A percentile compares a stretch with the other conserved stretches of the same genome.
phyloP scores from a whole-genome alignment of 1,140 invertebrate genomes.

The Metaphire vulgaris region DNA sequence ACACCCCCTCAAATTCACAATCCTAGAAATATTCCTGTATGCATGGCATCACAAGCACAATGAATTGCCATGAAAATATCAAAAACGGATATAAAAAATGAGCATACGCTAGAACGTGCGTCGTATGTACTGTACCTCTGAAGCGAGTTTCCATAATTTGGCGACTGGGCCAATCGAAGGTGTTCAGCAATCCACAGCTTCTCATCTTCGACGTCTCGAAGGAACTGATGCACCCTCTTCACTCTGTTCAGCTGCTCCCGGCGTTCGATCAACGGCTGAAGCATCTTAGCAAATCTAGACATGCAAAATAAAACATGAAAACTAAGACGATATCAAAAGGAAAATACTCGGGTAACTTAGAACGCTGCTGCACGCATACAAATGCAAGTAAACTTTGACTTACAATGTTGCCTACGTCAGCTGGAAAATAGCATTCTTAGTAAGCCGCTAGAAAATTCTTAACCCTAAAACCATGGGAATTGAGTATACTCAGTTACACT shows the following conservation, averaged over 20 bases:
- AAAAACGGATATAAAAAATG: no score
- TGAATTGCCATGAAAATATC: no score
- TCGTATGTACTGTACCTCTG: no score
- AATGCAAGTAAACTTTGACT: not conserved
- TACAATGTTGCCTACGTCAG: no score
- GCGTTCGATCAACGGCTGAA: conserved; percentile 77
- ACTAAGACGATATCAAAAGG: not conserved
- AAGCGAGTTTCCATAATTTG: conserved; percentile 87
- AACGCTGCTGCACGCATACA: not conserved
- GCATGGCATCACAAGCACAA: no score
- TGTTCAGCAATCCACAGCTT: conserved; percentile 97
- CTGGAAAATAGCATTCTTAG: no score
- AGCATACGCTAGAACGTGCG: no score
- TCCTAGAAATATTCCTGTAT: no score
- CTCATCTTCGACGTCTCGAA: conserved; percentile 96
- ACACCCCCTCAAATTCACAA: no score
- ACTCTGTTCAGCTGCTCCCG: conserved; percentile 89
- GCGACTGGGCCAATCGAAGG: conserved; percentile 83
- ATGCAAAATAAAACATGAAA: conserved; percentile 25
- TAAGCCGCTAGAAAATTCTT: no score
- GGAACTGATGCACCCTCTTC: conserved; percentile 98
- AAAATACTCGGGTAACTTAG: not conserved
- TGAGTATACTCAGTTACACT: no score
- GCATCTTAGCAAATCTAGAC: conserved; percentile 56
- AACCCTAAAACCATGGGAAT: no score